phyloP scores from a whole-genome alignment of 2,113 vertebrate species.

The Platichthys flesus region DNA sequence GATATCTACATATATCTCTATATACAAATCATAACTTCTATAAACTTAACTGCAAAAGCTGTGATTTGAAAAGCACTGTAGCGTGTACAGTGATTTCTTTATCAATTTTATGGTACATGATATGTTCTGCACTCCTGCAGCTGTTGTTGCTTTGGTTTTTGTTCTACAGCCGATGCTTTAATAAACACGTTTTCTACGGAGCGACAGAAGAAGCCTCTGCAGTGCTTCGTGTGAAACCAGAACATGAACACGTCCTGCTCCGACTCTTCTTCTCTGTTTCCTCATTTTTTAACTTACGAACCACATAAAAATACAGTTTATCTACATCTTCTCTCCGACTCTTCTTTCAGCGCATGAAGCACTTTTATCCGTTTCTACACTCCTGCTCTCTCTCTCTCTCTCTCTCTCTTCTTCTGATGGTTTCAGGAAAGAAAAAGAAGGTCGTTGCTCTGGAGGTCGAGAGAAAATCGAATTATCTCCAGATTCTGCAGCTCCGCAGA shows the following conservation, averaged over 20 bases:
- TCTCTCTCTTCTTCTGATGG: background rate
- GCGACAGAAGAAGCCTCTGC: slow-evolving; percentile 50
- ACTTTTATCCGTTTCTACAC: background rate
- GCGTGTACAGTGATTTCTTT: slow-evolving; percentile 79
- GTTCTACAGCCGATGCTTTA: slow-evolving; percentile 80
- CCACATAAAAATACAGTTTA: slow-evolving; percentile 32
- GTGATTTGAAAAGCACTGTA: slow-evolving; percentile 78
- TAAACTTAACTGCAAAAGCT: slow-evolving; percentile 78
- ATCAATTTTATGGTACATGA: slow-evolving; percentile 81
- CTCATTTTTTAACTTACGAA: background rate
- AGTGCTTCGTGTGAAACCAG: background rate
- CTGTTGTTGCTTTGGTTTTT: slow-evolving; percentile 66
- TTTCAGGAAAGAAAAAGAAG: slow-evolving; percentile 43
- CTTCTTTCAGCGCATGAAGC: slow-evolving; percentile 23
- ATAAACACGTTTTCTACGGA: slow-evolving; percentile 82
- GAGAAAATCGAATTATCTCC: too few relatives aligned
- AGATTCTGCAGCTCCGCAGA: background rate
- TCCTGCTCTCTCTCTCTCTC: slow-evolving; percentile 1
- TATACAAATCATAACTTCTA: slow-evolving; percentile 44
- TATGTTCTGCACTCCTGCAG: slow-evolving; percentile 83
- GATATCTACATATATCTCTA: slow-evolving; percentile 19
- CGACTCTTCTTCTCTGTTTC: background rate
- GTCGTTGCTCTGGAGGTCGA: slow-evolving; percentile 21
- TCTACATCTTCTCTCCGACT: slow-evolving; percentile 12
- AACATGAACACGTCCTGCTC: too few relatives aligned